Conservation (phyloP, 2,888 invertebrate genomes). For the Chloroclystis v-ata region DNA sequence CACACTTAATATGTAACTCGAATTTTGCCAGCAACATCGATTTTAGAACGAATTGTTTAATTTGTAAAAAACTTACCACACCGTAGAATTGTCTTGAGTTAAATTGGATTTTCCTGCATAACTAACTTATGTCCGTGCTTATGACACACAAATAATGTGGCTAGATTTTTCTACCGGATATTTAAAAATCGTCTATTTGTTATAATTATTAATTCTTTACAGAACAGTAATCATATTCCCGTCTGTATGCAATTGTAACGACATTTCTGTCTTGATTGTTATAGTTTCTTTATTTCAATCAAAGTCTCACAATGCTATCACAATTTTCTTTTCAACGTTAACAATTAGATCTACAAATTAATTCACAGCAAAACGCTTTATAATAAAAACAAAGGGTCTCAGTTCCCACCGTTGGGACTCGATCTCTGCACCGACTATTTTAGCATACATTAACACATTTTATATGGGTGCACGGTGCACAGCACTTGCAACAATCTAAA, state of each 20-base stretch:
- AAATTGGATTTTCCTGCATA: too few species aligned
- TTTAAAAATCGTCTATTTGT: too few species aligned
- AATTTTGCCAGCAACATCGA: neutral
- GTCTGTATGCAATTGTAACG: too few species aligned
- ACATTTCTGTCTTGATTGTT: too few species aligned
- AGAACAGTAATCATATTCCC: too few species aligned
- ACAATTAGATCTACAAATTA: conserved; percentile 23
- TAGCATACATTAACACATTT: conserved; percentile 51
- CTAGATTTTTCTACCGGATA: too few species aligned
- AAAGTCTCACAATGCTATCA: conserved; percentile 4
- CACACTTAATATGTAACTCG: too few species aligned
- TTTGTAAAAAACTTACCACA: too few species aligned
- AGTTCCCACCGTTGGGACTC: conserved; percentile 40
- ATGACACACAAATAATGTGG: too few species aligned
- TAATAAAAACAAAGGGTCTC: conserved; percentile 38
- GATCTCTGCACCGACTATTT: conserved; percentile 41
- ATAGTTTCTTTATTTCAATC: conserved; percentile 1
- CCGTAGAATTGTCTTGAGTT: too few species aligned
- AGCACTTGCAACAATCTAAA: conserved; percentile 61
- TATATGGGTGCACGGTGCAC: conserved; percentile 17
- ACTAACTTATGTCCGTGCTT: too few species aligned
- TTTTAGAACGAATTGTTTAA: neutral
- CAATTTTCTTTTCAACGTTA: conserved; percentile 17
- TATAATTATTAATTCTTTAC: too few species aligned
- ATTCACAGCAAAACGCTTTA: conserved; percentile 24